Base-by-base conservation (phyloP, 2,797 vertebrate species). In the Rhyacichthys aspro region DNA sequence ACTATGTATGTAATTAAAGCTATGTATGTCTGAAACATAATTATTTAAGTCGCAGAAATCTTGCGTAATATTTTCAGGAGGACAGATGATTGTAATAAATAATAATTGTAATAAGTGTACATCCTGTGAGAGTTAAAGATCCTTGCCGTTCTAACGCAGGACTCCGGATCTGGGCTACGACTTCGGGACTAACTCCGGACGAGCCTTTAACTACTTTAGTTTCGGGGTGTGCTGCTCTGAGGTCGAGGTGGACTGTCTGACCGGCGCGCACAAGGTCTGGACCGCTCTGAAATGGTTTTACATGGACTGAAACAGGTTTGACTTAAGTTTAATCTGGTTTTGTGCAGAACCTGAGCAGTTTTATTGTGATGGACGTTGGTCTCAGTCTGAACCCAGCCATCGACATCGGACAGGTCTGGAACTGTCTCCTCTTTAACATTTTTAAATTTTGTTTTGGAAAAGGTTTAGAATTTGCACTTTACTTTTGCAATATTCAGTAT, bases 301-400 rank as follows among this genome's bases (percentile, higher is more conserved):
- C 17, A 19, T 28, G 23, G 23, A 28, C 23, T 28, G 4, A 6
- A 28, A 28, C 23, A 28, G 23, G 23, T 28, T 28, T 28, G 4
- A 5, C 23, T 28, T 28, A 28, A 2, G 23, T 28, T 28, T 28
- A 5, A 28, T 28, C 23, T 28, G 59, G 9, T 73, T 17, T 63
- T 67, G 32, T 50, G 18, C 58, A 99, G 97, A 98, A 96, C 67
- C 76, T 98, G 61, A 93, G 93, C 42, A 95, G 95, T 17, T 94
- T 96, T 59, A 94, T 99, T 1, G 96, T 99, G 60, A 99, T 98
- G 96, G 97, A 98, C 48, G 97, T 98, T 1, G 97, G 97, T 9
- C 90, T 85, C 70, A 99, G 96, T 63, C 89, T 99, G 66, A 99
- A 99, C 76, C 97, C 97, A 33, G 97, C 96, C 8, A 91, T 99